phyloP scores from a whole-genome alignment of 2,113 vertebrate genomes.

The Apodemus speciosus region DNA sequence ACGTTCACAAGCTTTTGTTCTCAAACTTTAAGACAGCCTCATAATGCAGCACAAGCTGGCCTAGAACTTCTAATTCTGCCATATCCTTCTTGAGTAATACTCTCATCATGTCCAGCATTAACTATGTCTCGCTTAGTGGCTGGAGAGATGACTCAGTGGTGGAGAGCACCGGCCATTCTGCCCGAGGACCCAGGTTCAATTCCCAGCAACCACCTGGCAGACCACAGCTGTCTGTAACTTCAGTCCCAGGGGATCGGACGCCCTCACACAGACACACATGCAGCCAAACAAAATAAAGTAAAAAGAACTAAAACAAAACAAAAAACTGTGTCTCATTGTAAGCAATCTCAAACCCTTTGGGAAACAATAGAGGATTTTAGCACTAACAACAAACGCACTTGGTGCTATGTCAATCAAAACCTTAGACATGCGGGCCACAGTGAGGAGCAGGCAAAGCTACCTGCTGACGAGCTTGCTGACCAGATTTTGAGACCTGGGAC shows the following conservation, averaged over 20 bases:
- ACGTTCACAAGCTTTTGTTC: not conserved
- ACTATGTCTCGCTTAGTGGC: not conserved
- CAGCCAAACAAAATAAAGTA: not conserved
- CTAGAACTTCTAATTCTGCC: not conserved
- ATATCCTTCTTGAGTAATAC: too few relatives aligned
- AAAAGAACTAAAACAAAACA: not conserved
- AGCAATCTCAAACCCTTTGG: slow-evolving; percentile 11
- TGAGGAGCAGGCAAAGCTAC: not conserved
- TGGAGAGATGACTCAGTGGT: not conserved
- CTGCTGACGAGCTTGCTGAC: not conserved
- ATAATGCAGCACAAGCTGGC: not conserved
- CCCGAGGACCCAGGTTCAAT: not conserved
- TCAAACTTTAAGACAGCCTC: not conserved
- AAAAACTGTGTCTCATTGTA: not conserved
- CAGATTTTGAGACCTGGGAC: not conserved
- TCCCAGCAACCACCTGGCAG: not conserved
- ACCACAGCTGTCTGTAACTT: not conserved
- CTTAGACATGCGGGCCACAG: not conserved
- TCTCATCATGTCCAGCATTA: not conserved
- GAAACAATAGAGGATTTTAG: slow-evolving; percentile 25
- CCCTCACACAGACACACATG: not conserved
- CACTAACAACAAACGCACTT: not conserved
- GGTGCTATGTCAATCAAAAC: not conserved
- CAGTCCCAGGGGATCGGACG: not conserved
- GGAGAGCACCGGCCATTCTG: not conserved